Evolutionary conservation across 1,140 invertebrate species (phyloP), one percentile per base, ranked within the genome.

Genomic region (Ericerus pela): DNA sequence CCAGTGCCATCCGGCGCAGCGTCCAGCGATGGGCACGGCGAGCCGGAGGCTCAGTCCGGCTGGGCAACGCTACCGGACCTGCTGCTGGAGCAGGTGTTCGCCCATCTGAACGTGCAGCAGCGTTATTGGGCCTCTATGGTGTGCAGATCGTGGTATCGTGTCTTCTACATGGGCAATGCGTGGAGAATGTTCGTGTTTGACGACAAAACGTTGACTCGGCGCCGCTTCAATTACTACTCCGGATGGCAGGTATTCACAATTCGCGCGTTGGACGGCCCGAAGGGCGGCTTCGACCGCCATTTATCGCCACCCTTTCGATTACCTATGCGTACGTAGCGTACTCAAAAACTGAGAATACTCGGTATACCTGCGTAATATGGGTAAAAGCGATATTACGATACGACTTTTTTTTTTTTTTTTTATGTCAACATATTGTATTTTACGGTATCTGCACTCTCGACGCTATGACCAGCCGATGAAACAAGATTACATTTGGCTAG

Each of bases 241-340:
- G 86, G 86, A 10, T 88, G 85, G 79, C 80, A 84, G 68, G 75
- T 77, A 66, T n/a, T n/a, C n/a, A n/a, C n/a, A n/a, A n/a, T n/a
- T n/a, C n/a, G n/a, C n/a, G n/a, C n/a, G n/a, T n/a, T n/a, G n/a
- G n/a, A n/a, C n/a, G n/a, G n/a, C n/a, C n/a, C n/a, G n/a, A n/a
- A n/a, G n/a, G n/a, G n/a, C n/a, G n/a, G n/a, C n/a, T n/a, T n/a
- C n/a, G n/a, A n/a, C n/a, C n/a, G n/a, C n/a, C n/a, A n/a, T n/a
- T n/a, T n/a, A n/a, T n/a, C n/a, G n/a, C n/a, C n/a, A n/a, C n/a
- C n/a, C n/a, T n/a, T n/a, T n/a, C n/a, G n/a, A n/a, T n/a, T n/a
- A n/a, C n/a, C n/a, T n/a, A n/a, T n/a, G n/a, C n/a, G n/a, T n/a
- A n/a, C n/a, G n/a, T n/a, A n/a, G n/a, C n/a, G n/a, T n/a, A n/a